Evolutionary conservation across 2,113 vertebrate species (phyloP).

Genomic region (Piliocolobus tephrosceles): DNA sequence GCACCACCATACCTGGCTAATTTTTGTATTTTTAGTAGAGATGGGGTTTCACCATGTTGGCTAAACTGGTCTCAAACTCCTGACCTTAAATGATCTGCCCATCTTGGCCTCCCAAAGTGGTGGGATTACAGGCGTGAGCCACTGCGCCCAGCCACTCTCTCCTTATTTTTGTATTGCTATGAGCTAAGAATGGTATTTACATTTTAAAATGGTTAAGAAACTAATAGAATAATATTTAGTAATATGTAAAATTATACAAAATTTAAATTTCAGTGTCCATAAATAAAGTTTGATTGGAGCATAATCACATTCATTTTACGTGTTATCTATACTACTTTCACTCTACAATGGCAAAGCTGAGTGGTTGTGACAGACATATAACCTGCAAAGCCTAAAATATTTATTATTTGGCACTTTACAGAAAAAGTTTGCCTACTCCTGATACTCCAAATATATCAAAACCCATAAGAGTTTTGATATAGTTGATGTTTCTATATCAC

Average conservation of each 20-base stretch:
- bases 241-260: slow-evolving; percentile 14
- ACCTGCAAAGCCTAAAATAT: neutral
- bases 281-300: neutral
- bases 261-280: neutral
- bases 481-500: neutral
- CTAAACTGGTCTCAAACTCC: too few relatives aligned
- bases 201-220: neutral
- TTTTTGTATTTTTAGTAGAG: too few relatives aligned
- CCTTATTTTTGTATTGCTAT: neutral
- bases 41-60: too few relatives aligned
- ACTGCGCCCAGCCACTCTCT: neutral
- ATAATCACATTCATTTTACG: neutral
- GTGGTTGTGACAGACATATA: neutral
- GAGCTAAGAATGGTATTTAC: slow-evolving; percentile 8
- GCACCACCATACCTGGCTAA: too few relatives aligned
- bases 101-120: too few relatives aligned
- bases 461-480: neutral
- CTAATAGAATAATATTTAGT: slow-evolving; percentile 2
- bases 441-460: neutral
- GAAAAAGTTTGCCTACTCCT: neutral
- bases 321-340: neutral
- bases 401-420: neutral
- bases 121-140: too few relatives aligned
- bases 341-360: neutral
- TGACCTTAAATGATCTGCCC: too few relatives aligned